A percentile compares a stretch with the other conserved stretches of the same genome.
Conservation (phyloP, 2,113 vertebrate genomes). For the Mormyrus lacerda region DNA sequence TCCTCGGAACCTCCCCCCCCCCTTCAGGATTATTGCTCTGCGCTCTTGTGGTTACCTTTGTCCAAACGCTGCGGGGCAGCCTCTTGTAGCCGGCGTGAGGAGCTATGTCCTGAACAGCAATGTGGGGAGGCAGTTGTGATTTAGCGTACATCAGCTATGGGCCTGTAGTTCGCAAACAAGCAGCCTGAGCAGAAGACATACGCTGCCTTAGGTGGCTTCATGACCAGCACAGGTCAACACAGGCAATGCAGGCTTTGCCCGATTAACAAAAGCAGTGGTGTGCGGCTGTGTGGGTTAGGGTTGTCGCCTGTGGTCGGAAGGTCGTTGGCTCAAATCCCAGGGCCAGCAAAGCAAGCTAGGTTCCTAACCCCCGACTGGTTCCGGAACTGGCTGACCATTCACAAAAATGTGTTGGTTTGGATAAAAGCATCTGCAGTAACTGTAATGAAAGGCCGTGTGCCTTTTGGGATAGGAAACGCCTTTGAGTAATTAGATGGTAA, state of each 20-base stretch:
- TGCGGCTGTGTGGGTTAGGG: neutral
- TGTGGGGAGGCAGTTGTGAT: neutral
- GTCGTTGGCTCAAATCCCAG: neutral
- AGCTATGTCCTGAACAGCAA: neutral
- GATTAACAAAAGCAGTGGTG: neutral
- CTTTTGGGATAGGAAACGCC: neutral
- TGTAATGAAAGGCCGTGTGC: neutral
- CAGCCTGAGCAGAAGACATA: neutral
- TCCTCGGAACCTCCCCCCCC: no score
- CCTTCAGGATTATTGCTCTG: neutral
- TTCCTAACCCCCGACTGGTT: neutral
- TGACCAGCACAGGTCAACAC: neutral
- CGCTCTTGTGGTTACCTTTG: neutral
- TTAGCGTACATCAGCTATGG: neutral
- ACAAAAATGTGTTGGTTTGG: neutral
- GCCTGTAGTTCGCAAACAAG: neutral
- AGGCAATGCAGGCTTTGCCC: neutral
- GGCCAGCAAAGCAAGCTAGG: neutral
- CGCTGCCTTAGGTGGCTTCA: neutral
- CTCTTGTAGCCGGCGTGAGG: neutral
- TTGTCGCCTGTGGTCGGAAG: neutral
- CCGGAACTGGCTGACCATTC: neutral
- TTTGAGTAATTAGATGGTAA: neutral
- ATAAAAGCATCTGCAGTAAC: neutral
- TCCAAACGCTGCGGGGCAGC: neutral